A percentile compares a stretch with the other conserved stretches of the same genome.
Evolutionary conservation across 1,140 invertebrate species (phyloP).

Genomic region (Cephus cinctus): DNA sequence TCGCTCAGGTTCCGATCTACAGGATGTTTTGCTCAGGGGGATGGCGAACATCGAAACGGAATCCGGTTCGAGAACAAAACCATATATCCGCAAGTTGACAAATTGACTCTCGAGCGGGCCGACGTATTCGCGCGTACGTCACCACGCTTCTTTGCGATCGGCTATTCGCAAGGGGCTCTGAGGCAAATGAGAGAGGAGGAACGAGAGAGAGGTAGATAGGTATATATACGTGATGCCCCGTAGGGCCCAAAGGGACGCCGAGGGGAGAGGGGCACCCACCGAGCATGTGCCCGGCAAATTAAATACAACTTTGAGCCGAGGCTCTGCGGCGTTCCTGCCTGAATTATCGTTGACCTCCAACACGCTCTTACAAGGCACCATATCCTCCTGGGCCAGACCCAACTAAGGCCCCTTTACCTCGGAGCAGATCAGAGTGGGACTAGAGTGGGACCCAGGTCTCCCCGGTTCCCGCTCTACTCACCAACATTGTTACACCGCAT

Average conservation of each 20-base stretch:
- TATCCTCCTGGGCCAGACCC: slow-evolving; percentile 14
- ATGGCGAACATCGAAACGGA: slow-evolving; percentile 39
- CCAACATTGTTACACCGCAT: slow-evolving; percentile 49
- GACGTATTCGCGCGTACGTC: slow-evolving; percentile 27
- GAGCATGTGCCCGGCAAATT: slow-evolving; percentile 12
- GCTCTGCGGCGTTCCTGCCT: slow-evolving; percentile 42
- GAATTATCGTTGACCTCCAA: slow-evolving; percentile 54
- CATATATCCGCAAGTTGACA: slow-evolving; percentile 40
- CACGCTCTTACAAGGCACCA: slow-evolving; percentile 43
- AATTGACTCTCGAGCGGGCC: slow-evolving; percentile 38
- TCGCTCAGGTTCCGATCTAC: slow-evolving; percentile 19
- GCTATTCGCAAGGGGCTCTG: too few species aligned
- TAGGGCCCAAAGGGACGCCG: slow-evolving; percentile 13
- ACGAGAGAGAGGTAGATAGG: too few species aligned
- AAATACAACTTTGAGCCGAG: slow-evolving; percentile 34
- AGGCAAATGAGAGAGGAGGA: too few species aligned
- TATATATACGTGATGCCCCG: too few species aligned
- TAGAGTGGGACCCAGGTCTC: slow-evolving; percentile 10
- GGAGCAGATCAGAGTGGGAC: too few species aligned
- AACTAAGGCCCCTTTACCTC: slow-evolving; percentile 26
- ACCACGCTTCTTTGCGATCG: slow-evolving; percentile 4
- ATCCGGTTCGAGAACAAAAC: slow-evolving; percentile 46
- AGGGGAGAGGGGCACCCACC: too few species aligned
- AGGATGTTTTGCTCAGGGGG: slow-evolving; percentile 32
- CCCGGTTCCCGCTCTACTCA: slow-evolving; percentile 23